phyloP scores from a whole-genome alignment of 2,888 invertebrate genomes.

The Drosophila prolongata region DNA sequence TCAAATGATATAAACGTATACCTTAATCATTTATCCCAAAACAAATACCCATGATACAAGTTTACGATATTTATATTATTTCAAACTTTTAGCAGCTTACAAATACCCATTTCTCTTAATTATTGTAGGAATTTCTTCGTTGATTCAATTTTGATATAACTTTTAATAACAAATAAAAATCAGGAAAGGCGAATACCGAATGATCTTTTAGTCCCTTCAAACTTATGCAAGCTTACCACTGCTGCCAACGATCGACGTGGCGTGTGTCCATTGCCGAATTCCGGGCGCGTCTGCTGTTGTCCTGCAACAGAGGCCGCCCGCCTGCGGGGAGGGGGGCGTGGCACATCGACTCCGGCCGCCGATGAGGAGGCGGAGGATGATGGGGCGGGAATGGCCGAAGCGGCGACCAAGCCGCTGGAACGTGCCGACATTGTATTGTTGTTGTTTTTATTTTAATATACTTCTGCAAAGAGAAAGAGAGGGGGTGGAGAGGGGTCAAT shows the following conservation, averaged over 20 bases:
- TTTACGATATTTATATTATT: no score
- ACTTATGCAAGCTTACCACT: constrained; percentile 57
- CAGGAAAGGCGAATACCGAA: no score
- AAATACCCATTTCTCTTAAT: no score
- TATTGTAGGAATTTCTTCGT: no score
- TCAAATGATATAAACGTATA: no score
- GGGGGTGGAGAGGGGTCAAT: constrained; percentile 8
- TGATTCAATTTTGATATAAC: no score
- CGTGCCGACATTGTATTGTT: constrained; percentile 61
- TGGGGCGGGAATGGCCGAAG: constrained; percentile 10
- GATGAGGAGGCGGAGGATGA: constrained; percentile 29
- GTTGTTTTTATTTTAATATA: constrained; percentile 15
- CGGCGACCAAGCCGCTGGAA: constrained; percentile 52
- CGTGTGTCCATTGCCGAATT: constrained; percentile 76
- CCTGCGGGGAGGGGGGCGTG: constrained; percentile 83
- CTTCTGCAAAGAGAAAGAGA: constrained; percentile 27
- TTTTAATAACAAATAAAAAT: no score
- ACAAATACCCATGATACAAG: no score
- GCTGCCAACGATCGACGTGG: constrained; percentile 82
- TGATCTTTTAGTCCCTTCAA: no score
- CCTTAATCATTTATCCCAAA: no score
- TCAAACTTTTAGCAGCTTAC: no score
- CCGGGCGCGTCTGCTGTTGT: constrained; percentile 72
- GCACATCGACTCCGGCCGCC: constrained; percentile 65
- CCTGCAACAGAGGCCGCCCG: constrained; percentile 82